These are phyloP conservation scores for Neogale vison DNA, from an alignment of 2,113 vertebrate species.

Conservation along the genomic window DNA sequence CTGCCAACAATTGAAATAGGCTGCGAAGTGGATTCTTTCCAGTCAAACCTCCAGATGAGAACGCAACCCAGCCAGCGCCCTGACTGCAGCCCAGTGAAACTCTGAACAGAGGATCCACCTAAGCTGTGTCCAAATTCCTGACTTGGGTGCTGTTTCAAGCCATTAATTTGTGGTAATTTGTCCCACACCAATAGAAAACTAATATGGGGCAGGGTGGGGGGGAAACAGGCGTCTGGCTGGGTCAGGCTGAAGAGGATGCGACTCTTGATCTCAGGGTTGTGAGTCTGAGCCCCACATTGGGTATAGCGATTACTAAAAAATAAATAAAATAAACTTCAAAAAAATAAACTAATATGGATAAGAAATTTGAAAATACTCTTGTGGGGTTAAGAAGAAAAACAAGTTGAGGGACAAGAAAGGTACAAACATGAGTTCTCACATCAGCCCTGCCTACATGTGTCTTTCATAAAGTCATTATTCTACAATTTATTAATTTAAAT, in stretches of 20 bases:
- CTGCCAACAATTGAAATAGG: background rate
- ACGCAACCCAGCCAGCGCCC: background rate
- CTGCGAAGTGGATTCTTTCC: background rate
- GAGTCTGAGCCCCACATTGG: background rate
- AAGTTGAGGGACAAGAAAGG: background rate
- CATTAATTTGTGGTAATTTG: background rate
- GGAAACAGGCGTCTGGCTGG: background rate
- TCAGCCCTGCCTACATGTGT: background rate
- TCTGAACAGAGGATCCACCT: background rate
- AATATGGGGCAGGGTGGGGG: background rate
- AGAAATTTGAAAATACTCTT: background rate
- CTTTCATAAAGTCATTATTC: background rate
- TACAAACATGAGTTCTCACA: background rate
- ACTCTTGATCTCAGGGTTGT: background rate
- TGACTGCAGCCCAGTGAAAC: background rate
- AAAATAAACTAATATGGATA: background rate
- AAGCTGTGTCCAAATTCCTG: background rate
- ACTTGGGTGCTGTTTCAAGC: background rate
- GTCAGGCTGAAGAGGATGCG: background rate
- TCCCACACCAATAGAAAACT: background rate
- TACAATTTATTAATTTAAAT: background rate
- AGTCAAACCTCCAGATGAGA: background rate
- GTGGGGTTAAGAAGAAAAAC: background rate
- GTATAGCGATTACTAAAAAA: background rate
- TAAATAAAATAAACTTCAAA: background rate